Evolutionary conservation across 2,888 invertebrate genomes (phyloP).

Genomic region (Leptogaster cylindrica): DNA sequence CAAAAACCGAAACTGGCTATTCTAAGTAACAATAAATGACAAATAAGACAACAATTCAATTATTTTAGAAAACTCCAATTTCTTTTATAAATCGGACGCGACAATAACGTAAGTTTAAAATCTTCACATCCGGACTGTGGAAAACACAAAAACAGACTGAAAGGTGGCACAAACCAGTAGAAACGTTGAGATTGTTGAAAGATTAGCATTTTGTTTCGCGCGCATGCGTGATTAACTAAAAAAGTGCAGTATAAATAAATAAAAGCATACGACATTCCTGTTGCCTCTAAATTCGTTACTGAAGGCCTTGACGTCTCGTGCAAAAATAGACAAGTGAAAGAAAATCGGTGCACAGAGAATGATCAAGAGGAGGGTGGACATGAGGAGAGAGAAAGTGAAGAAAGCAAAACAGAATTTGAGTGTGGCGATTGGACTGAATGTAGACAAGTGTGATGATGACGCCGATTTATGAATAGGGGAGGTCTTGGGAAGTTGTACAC

Average conservation of each 20-base stretch:
- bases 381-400: not conserved
- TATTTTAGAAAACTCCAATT: constrained; percentile 9
- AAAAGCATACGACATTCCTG: not conserved
- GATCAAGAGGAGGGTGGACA: not conserved
- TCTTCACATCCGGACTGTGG: constrained; percentile 17
- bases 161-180: not conserved
- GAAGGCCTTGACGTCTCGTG: constrained; percentile 31
- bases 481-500: too few relatives aligned
- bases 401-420: not conserved
- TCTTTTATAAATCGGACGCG: not conserved
- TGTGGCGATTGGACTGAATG: too few relatives aligned
- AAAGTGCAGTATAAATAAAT: constrained; percentile 9
- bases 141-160: constrained; percentile 24
- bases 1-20: constrained; percentile 3
- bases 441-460: too few relatives aligned
- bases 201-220: not conserved
- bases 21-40: too few relatives aligned
- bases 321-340: constrained; percentile 13
- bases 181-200: constrained; percentile 1
- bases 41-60: not conserved
- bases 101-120: not conserved
- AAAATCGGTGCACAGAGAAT: not conserved
- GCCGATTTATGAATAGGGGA: too few relatives aligned
- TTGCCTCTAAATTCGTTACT: constrained; percentile 2
- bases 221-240: constrained; percentile 17